These are phyloP conservation scores for Petaurus breviceps DNA, from an alignment of 2,113 vertebrate genomes.

Conservation along the genomic window DNA sequence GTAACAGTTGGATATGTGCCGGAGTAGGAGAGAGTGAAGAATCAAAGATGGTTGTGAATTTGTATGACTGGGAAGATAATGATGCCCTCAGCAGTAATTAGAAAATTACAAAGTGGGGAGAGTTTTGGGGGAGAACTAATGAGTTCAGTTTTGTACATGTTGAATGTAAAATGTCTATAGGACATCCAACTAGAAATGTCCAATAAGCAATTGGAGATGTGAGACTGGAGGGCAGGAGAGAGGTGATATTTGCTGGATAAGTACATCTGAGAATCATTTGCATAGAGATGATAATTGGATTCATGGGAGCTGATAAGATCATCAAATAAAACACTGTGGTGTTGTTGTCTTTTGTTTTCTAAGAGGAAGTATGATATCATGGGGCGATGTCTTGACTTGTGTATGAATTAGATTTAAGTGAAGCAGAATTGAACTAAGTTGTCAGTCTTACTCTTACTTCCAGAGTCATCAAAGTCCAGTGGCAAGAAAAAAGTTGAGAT, in stretches of 20 bases:
- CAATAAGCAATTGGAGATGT: background rate
- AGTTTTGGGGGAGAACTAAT: background rate
- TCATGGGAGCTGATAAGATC: background rate
- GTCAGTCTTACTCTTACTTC: background rate
- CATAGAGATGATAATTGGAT: background rate
- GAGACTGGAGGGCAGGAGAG: background rate
- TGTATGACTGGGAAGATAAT: background rate
- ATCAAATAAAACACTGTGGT: background rate
- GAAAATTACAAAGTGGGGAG: background rate
- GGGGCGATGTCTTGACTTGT: no score
- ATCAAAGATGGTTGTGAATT: background rate
- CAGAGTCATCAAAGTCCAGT: background rate
- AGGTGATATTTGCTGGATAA: background rate
- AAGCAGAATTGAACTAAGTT: background rate
- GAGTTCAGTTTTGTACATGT: background rate
- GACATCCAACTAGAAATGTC: no score
- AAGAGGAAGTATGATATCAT: background rate
- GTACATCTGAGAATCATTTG: background rate
- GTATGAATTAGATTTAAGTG: background rate
- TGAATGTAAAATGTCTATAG: no score
- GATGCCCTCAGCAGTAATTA: background rate
- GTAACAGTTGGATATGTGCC: background rate
- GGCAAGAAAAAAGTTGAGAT: background rate
- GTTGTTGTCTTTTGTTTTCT: background rate
- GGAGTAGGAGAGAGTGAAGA: background rate